Percentiles rank a stretch among this genome's conserved stretches.
phyloP scores from a whole-genome alignment of 1,140 invertebrate species.

The Drosophila parvula region DNA sequence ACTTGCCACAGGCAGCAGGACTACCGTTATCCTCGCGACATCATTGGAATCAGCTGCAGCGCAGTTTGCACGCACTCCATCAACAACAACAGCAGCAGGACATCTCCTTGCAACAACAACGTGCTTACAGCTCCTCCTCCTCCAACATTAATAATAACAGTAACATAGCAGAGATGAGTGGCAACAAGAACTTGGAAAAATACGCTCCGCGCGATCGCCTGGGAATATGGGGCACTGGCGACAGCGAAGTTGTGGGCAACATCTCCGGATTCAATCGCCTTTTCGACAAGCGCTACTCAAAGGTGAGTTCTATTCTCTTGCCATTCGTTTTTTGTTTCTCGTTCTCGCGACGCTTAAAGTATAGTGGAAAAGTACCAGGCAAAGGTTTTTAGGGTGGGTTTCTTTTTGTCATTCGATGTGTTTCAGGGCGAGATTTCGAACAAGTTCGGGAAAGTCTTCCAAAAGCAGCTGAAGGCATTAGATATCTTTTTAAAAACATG shows the following conservation, averaged over 20 bases:
- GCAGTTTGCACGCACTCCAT: slow-evolving; percentile 61
- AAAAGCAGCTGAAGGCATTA: background rate
- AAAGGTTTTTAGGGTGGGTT: slow-evolving; percentile 54
- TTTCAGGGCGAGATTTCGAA: background rate
- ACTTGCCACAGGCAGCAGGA: slow-evolving; percentile 44
- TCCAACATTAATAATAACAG: slow-evolving; percentile 27
- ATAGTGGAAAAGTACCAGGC: slow-evolving; percentile 69
- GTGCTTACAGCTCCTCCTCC: slow-evolving; percentile 27
- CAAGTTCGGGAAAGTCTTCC: background rate
- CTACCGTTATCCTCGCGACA: slow-evolving; percentile 59
- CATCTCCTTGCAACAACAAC: slow-evolving; percentile 42
- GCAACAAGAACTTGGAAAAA: slow-evolving; percentile 20
- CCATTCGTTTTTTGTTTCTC: background rate
- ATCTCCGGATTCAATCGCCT: slow-evolving; percentile 72
- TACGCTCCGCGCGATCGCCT: slow-evolving; percentile 65
- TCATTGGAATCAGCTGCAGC: slow-evolving; percentile 69
- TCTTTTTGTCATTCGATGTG: slow-evolving; percentile 12
- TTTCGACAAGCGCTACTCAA: slow-evolving; percentile 68
- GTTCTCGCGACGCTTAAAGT: background rate
- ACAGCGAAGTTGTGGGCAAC: slow-evolving; percentile 69
- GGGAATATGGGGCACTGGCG: slow-evolving; percentile 68
- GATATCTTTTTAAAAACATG: too few species aligned
- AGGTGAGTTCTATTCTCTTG: slow-evolving; percentile 65
- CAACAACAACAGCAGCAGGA: slow-evolving; percentile 30
- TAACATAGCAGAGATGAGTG: slow-evolving; percentile 34